Evolutionary conservation across 2,888 invertebrate genomes (phyloP).

Genomic region (Cremastobaeus sp.): DNA sequence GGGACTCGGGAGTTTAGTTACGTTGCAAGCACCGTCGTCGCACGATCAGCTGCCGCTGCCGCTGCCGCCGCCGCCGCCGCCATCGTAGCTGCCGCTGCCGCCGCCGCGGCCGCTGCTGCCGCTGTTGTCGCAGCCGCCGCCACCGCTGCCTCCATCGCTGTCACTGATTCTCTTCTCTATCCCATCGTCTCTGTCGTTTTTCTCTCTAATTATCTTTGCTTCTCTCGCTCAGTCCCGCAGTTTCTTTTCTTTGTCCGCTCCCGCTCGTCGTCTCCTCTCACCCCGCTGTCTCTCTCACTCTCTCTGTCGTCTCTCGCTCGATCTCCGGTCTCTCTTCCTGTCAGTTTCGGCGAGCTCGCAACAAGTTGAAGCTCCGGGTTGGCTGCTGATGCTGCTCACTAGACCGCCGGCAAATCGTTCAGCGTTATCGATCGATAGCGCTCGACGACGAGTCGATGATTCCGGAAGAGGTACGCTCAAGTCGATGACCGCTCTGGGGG

Average conservation of each 20-base stretch:
- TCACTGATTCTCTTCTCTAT: constrained; percentile 44
- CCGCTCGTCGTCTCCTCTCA: not conserved
- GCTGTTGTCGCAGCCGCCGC: constrained; percentile 22
- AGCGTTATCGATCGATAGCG: constrained; percentile 54
- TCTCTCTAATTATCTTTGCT: not conserved
- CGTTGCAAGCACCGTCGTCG: constrained; percentile 64
- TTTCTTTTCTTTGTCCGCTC: not conserved
- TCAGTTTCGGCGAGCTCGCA: constrained; percentile 40
- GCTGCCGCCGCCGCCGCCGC: constrained; percentile 49
- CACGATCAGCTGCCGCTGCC: constrained; percentile 60
- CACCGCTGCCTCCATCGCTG: constrained; percentile 21
- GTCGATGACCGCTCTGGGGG: constrained; percentile 47
- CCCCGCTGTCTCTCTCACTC: constrained; percentile 19
- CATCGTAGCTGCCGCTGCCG: constrained; percentile 33
- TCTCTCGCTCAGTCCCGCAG: not conserved
- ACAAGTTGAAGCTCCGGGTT: constrained; percentile 52
- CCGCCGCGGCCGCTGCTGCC: constrained; percentile 29
- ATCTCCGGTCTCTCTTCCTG: constrained; percentile 44
- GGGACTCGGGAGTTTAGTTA: constrained; percentile 58
- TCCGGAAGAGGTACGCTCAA: constrained; percentile 41
- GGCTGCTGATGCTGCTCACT: constrained; percentile 29
- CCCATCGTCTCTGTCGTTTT: constrained; percentile 29
- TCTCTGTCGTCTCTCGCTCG: constrained; percentile 39
- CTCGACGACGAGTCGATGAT: constrained; percentile 45
- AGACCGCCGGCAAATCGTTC: constrained; percentile 50